Percentiles rank a stretch among this genome's conserved stretches.
Conservation (phyloP, 2,113 vertebrate genomes). For the Cynopterus brachyotis region DNA sequence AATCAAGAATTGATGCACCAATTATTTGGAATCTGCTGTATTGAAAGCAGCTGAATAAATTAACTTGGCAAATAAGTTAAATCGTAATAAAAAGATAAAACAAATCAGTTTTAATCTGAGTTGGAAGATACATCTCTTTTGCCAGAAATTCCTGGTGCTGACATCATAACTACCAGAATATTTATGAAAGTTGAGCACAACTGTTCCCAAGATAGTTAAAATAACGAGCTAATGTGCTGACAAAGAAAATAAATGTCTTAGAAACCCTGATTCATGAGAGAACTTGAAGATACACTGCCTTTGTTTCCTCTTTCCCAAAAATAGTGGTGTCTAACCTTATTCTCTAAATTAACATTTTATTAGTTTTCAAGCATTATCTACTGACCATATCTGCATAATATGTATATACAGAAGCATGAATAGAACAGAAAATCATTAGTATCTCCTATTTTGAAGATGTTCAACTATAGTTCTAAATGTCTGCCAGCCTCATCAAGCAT, state of each 20-base stretch:
- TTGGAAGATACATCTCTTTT: slow-evolving; percentile 60
- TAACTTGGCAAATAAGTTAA: slow-evolving; percentile 13
- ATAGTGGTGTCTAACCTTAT: not conserved
- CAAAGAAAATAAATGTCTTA: slow-evolving; percentile 30
- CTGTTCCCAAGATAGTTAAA: not conserved
- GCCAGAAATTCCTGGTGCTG: not conserved
- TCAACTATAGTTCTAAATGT: not conserved
- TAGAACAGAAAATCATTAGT: not conserved
- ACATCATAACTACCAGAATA: slow-evolving; percentile 54
- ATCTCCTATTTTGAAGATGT: not conserved
- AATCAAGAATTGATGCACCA: not conserved
- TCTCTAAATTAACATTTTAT: not conserved
- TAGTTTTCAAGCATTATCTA: slow-evolving; percentile 27
- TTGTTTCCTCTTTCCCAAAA: slow-evolving; percentile 44
- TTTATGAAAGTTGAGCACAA: slow-evolving; percentile 60
- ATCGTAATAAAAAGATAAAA: not conserved
- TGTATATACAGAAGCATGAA: not conserved
- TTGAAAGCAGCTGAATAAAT: not conserved
- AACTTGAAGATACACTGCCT: not conserved
- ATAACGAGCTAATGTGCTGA: slow-evolving; percentile 36
- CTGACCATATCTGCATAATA: not conserved
- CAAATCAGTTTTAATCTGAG: slow-evolving; percentile 23
- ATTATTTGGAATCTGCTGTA: not conserved
- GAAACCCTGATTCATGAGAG: slow-evolving; percentile 28
- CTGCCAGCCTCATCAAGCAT: not conserved